Percentiles rank a stretch among this genome's conserved stretches.
Evolutionary conservation across 2,888 invertebrate species (phyloP).

Genomic region (Temnothorax rugatulus): DNA sequence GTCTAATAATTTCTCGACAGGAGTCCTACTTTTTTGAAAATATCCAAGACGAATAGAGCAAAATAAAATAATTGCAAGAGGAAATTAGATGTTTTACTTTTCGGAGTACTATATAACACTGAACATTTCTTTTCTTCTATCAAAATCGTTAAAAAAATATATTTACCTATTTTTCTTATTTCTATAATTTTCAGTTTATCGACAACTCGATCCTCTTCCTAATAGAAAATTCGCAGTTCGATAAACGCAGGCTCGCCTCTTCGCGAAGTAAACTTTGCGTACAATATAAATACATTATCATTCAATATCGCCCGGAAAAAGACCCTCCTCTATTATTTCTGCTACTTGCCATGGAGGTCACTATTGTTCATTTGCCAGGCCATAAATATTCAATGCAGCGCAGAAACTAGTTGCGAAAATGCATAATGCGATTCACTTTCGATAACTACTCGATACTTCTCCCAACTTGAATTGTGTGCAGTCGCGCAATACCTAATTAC

Average conservation of each 20-base stretch:
- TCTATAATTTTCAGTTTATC: background rate
- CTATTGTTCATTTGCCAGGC: background rate
- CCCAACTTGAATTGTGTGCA: background rate
- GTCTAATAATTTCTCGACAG: background rate
- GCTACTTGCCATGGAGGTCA: background rate
- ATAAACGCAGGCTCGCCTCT: background rate
- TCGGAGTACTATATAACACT: background rate
- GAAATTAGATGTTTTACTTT: slow-evolving; percentile 13
- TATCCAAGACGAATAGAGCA: background rate
- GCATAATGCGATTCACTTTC: background rate
- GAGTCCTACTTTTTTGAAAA: background rate
- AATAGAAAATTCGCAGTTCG: background rate
- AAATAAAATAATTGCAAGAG: background rate
- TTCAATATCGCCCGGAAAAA: background rate
- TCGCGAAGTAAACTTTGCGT: background rate
- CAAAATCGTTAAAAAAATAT: background rate
- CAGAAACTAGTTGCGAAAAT: background rate
- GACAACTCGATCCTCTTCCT: background rate
- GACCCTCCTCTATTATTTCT: background rate
- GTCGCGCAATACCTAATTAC: slow-evolving; percentile 21
- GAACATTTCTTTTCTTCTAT: background rate
- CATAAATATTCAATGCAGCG: slow-evolving; percentile 3
- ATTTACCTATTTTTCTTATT: background rate
- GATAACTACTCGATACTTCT: background rate
- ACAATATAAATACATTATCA: background rate